Evolutionary conservation across 2,888 invertebrate genomes (phyloP).

Genomic region (Chalcis sispes): DNA sequence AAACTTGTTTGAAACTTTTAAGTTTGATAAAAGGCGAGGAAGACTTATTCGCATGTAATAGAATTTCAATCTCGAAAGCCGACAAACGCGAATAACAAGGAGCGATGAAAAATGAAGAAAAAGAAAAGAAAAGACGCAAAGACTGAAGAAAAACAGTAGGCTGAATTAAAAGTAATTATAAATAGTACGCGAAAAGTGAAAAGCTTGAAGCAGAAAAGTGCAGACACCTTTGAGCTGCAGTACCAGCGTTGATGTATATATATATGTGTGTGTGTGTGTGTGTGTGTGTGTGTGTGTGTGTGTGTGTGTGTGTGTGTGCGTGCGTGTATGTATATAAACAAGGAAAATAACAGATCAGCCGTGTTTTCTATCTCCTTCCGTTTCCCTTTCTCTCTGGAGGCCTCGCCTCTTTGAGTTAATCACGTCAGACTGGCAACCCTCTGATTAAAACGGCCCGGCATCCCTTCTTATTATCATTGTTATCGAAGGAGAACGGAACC

Average conservation of each 20-base stretch:
- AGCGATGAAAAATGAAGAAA: background rate
- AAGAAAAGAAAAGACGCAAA: too few species aligned
- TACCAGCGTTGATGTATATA: background rate
- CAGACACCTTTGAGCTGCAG: slow-evolving; percentile 15
- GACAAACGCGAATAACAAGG: background rate
- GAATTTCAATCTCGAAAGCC: slow-evolving; percentile 14
- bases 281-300: too few species aligned
- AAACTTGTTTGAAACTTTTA: background rate
- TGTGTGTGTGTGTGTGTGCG: too few species aligned
- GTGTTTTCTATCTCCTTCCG: too few species aligned
- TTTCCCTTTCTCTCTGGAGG: slow-evolving; percentile 55
- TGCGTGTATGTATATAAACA: slow-evolving; percentile 72
- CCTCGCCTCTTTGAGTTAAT: slow-evolving; percentile 67
- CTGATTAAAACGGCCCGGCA: slow-evolving; percentile 71
- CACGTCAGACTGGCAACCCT: slow-evolving; percentile 70
- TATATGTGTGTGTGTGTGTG: too few species aligned
- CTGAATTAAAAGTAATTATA: slow-evolving; percentile 1
- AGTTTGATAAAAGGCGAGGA: background rate
- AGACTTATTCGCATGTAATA: background rate
- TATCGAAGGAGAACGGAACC: slow-evolving; percentile 63
- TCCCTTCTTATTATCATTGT: slow-evolving; percentile 70
- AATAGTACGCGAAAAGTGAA: background rate
- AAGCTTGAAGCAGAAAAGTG: background rate
- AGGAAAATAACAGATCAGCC: slow-evolving; percentile 69
- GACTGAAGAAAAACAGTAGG: too few species aligned